These are phyloP conservation scores for Drosophila tripunctata DNA, from an alignment of 2,888 invertebrate genomes.

Conservation along the genomic window DNA sequence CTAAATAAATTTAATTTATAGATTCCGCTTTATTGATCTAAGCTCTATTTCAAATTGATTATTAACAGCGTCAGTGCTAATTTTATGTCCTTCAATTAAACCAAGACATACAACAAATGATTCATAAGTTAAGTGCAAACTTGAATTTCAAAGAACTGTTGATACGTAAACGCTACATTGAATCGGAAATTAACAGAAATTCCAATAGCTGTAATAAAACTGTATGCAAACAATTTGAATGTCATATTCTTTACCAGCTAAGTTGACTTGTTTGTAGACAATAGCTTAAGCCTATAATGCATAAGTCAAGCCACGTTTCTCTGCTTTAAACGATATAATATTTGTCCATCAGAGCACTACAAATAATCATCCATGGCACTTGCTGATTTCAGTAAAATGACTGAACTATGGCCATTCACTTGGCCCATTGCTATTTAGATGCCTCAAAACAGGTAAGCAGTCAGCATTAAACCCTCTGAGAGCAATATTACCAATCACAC, in stretches of 20 bases:
- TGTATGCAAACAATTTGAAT: not conserved
- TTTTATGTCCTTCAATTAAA: not conserved
- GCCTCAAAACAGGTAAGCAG: constrained; percentile 22
- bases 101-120: not conserved
- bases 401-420: constrained; percentile 5
- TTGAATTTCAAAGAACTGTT: not conserved
- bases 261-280: not conserved
- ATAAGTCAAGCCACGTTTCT: not conserved
- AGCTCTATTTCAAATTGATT: too few species aligned
- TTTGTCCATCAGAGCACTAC: constrained; percentile 13
- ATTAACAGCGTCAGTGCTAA: not conserved
- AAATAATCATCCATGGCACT: constrained; percentile 15
- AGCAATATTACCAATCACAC: constrained; percentile 31
- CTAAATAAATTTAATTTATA: too few species aligned
- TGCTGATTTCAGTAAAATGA: constrained; percentile 15
- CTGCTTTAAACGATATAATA: constrained; percentile 1
- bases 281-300: not conserved
- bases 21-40: too few species aligned
- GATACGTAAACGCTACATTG: not conserved
- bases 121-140: not conserved
- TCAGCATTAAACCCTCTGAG: constrained; percentile 3
- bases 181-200: not conserved
- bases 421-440: constrained; percentile 33
- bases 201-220: not conserved
- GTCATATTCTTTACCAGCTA: not conserved